Base-by-base conservation (phyloP, 2,113 vertebrate species). In the Eurystomus gularis region DNA sequence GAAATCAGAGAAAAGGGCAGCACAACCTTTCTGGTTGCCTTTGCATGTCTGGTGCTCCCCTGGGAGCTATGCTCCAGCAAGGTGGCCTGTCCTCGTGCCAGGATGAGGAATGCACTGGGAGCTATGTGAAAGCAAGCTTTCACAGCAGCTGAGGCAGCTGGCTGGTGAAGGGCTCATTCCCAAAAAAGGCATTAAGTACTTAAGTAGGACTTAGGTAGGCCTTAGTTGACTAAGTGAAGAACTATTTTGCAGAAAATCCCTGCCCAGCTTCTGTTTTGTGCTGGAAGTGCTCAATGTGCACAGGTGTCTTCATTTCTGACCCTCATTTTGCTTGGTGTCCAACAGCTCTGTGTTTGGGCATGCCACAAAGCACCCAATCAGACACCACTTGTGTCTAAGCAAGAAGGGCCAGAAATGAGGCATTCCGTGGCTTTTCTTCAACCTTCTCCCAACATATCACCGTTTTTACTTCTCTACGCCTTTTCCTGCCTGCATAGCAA, bases 161-260 rank as follows among this genome's bases (percentile, higher is more conserved):
- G 11, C n/a, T 86, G 86, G 64, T 20, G 5, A 57, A 70, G 28
- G 35, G 19, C 49, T 21, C 0, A 0, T 13, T 84, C 91, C 66
- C 31, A 57, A 96, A 91, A 95, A 69, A 17, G 87, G 90, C 96
- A 91, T 93, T 87, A 96, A 96, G 62, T 72, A 65, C 84, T 96
- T 94, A 93, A 88, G 54, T 58, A 93, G 85, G 93, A 87, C 94
- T 94, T 93, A 88, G 66, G 70, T 93, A 93, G 78, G 70, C 75
- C 58, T 85, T 81, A 82, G 78, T 49, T 91, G 96, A 95, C 75
- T 88, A 91, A 96, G 29, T 65, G 78, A 31, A 85, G 60, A 96
- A 35, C 15, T 80, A 88, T 96, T 82, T 44, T 62, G 54, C 78
- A 73, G 90, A 82, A 88, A 77, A 94, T 94, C 82, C 82, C 75